Evolutionary conservation across 23 tunicate genomes (phyloP).

Genomic region (Aplidium turbinatum): DNA sequence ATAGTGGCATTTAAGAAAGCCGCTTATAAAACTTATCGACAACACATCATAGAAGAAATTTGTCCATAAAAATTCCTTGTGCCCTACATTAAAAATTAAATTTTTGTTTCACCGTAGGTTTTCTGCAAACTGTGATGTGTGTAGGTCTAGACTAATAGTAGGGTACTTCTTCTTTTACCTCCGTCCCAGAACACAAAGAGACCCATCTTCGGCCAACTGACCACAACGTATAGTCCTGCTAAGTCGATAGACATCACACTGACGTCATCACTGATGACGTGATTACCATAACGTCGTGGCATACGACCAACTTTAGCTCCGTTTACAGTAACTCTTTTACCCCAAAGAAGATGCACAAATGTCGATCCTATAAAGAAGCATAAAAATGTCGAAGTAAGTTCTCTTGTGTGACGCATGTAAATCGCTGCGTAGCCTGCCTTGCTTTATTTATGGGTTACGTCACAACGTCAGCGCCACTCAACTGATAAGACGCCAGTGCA

Average conservation of each 20-base stretch:
- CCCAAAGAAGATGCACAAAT: conserved; percentile 64
- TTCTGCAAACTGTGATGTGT: no score
- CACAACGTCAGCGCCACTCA: no score
- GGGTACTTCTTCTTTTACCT: conserved; percentile 37
- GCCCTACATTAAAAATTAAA: no score
- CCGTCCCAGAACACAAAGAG: conserved; percentile 77
- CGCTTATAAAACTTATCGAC: no score
- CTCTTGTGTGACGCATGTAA: no score
- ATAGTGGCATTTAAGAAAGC: no score
- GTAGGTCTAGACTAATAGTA: no score
- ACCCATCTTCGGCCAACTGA: conserved; percentile 55
- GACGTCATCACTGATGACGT: conserved; percentile 28
- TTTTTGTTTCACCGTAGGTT: no score
- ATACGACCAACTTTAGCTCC: conserved; percentile 46
- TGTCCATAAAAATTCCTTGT: neutral
- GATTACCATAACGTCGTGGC: conserved; percentile 65
- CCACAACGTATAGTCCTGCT: conserved; percentile 57
- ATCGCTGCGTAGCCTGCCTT: no score
- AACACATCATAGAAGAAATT: neutral
- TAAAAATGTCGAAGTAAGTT: no score
- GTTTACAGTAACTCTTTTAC: conserved; percentile 60
- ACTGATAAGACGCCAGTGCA: no score
- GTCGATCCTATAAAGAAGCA: conserved; percentile 23
- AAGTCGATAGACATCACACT: conserved; percentile 26
- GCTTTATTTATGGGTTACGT: no score